Conservation (phyloP, 2,797 vertebrate genomes). For the Buceros bicornis region DNA sequence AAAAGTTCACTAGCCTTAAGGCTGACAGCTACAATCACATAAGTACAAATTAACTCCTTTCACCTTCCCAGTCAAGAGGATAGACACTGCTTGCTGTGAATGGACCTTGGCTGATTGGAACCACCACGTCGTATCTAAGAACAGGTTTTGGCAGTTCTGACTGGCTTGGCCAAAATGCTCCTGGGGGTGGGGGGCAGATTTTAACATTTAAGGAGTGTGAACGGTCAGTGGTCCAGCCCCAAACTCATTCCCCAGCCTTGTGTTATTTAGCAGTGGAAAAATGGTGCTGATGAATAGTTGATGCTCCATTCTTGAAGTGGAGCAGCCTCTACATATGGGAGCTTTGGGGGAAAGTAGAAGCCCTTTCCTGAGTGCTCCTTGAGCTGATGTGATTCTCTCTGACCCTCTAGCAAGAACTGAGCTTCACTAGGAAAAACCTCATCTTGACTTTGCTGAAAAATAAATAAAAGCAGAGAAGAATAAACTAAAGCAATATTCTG, state of each 20-base stretch:
- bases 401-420: neutral
- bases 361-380: neutral
- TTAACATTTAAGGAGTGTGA: neutral
- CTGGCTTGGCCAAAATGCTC: neutral
- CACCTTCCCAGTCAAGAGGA: neutral
- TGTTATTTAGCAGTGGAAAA: neutral
- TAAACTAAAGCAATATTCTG: neutral
- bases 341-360: neutral
- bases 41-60: neutral
- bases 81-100: neutral
- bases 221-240: rapidly evolving
- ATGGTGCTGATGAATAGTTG: neutral
- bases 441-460: neutral
- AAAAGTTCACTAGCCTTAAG: neutral
- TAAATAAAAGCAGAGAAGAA: neutral
- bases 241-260: neutral
- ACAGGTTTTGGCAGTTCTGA: neutral
- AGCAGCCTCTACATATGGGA: neutral
- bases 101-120: neutral
- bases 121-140: neutral
- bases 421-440: neutral
- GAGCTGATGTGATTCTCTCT: neutral
- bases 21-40: neutral
- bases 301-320: neutral
- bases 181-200: neutral